These are phyloP conservation scores for Seladonia tumulorum DNA, from an alignment of 2,888 invertebrate species.

Conservation along the genomic window DNA sequence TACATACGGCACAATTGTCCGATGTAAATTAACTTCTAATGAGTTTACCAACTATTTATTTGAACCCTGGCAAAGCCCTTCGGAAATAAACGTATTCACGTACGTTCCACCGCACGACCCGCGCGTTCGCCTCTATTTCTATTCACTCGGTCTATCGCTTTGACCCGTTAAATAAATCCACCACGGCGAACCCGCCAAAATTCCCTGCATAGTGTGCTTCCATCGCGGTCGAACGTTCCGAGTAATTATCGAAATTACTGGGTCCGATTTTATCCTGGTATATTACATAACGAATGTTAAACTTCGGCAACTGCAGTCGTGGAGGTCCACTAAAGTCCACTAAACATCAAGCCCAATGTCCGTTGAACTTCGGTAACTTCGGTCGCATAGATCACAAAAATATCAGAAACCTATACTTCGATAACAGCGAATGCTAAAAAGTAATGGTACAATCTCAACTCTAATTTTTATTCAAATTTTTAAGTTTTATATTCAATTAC, in stretches of 20 bases:
- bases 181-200: slow-evolving; percentile 8
- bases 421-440: not conserved
- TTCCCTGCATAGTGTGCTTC: not conserved
- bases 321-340: not conserved
- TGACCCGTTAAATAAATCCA: slow-evolving; percentile 27
- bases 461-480: not conserved
- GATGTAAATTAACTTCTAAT: not conserved
- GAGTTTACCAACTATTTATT: not conserved
- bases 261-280: not conserved
- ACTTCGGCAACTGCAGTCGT: not conserved
- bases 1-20: not conserved
- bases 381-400: not conserved
- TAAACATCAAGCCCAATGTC: not conserved
- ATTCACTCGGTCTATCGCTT: slow-evolving; percentile 22
- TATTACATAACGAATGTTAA: not conserved
- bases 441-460: too few relatives aligned
- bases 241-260: slow-evolving; percentile 32
- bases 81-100: slow-evolving; percentile 3
- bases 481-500: not conserved
- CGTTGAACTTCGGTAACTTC: not conserved
- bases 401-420: not conserved
- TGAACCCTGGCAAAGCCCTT: too few relatives aligned
- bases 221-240: slow-evolving; percentile 9
- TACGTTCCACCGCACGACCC: not conserved
- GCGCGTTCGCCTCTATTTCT: not conserved